A percentile compares a stretch with the other conserved stretches of the same genome.
Evolutionary conservation across 2,797 vertebrate genomes (phyloP).

Genomic region (Argyrosomus regius): DNA sequence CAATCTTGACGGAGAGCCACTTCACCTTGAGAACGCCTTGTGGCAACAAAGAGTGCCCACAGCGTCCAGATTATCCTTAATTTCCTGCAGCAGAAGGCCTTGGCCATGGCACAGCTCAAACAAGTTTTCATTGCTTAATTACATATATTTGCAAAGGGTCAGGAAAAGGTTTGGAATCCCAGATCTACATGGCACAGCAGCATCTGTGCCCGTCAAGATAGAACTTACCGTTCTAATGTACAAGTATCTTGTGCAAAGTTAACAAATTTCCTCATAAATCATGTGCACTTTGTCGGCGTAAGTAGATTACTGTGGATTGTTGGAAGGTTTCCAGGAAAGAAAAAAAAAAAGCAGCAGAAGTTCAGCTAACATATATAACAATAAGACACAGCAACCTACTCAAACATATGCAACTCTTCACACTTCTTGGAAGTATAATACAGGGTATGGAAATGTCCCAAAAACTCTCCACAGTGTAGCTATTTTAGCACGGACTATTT

Average conservation of each 20-base stretch:
- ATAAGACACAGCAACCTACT: not conserved
- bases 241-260: slow-evolving; percentile 4
- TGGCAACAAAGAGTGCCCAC: slow-evolving; percentile 74
- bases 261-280: not conserved
- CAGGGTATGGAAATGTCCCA: slow-evolving; percentile 25
- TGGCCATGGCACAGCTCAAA: slow-evolving; percentile 53
- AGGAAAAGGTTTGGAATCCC: slow-evolving; percentile 57
- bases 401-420: slow-evolving; percentile 6
- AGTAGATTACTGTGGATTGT: slow-evolving; percentile 3
- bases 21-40: slow-evolving; percentile 76
- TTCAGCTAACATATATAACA: not conserved
- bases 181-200: slow-evolving; percentile 27
- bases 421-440: slow-evolving; percentile 25
- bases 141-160: slow-evolving; percentile 63
- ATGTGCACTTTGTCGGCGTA: not conserved
- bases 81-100: slow-evolving; percentile 77
- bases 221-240: not conserved
- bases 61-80: slow-evolving; percentile 77
- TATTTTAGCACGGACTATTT: slow-evolving; percentile 35
- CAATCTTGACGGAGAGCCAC: slow-evolving; percentile 58
- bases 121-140: slow-evolving; percentile 71
- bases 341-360: not conserved
- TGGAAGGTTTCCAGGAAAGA: not conserved
- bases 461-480: slow-evolving; percentile 4
- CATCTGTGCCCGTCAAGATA: slow-evolving; percentile 2